These are phyloP conservation scores for Aphidius gifuensis DNA, from an alignment of 1,140 invertebrate species.

Conservation along the genomic window DNA sequence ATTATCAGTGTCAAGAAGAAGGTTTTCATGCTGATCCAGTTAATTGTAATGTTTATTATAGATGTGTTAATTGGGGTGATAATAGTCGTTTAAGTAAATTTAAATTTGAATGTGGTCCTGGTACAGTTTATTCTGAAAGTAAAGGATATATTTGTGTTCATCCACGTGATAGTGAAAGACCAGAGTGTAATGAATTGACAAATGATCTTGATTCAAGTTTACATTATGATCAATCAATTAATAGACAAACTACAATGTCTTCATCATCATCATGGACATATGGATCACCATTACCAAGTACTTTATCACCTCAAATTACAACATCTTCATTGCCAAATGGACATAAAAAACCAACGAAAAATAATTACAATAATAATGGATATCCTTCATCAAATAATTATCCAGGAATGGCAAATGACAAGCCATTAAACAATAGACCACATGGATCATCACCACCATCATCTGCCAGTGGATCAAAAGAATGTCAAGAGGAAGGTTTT, in stretches of 20 bases:
- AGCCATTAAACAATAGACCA: too few relatives aligned
- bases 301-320: constrained; percentile 2
- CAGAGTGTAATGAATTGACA: constrained; percentile 51
- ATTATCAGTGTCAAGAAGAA: constrained; percentile 55
- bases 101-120: constrained; percentile 67
- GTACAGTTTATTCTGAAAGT: constrained; percentile 67
- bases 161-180: constrained; percentile 60
- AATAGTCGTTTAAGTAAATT: constrained; percentile 48
- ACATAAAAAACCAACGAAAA: not conserved
- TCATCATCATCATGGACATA: not conserved
- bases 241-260: constrained; percentile 7
- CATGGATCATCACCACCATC: too few relatives aligned
- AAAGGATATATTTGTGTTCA: constrained; percentile 65
- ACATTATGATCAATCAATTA: constrained; percentile 10
- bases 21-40: constrained; percentile 59
- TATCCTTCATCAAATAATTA: not conserved
- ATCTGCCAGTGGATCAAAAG: constrained; percentile 4
- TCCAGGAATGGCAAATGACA: not conserved
- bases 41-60: constrained; percentile 60
- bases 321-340: not conserved
- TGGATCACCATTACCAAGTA: constrained; percentile 13
- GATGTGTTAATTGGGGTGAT: constrained; percentile 57
- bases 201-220: constrained; percentile 36
- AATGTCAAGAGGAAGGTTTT: constrained; percentile 63
- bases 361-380: not conserved